Evolutionary conservation across 2,113 vertebrate genomes (phyloP).

Genomic region (Neodon shergylaensis): DNA sequence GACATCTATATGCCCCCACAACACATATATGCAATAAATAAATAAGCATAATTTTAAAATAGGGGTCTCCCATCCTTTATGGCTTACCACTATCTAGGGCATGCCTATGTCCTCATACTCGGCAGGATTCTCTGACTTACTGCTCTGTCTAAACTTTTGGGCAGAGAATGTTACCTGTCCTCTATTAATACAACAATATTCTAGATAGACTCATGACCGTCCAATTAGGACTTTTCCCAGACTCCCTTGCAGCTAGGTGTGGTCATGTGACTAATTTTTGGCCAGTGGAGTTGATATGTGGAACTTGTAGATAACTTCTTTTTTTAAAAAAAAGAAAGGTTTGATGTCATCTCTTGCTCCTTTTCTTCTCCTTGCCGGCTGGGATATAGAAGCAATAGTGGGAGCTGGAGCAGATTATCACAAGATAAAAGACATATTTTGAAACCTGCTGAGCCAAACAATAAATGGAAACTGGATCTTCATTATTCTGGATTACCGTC

Average conservation of each 20-base stretch:
- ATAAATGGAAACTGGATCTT: background rate
- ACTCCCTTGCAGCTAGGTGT: background rate
- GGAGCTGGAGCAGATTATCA: background rate
- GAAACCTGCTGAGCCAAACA: background rate
- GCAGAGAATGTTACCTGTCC: background rate
- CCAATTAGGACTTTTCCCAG: background rate
- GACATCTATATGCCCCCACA: background rate
- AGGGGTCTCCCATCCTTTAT: background rate
- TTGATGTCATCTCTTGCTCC: background rate
- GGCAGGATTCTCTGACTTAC: background rate
- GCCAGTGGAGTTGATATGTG: background rate
- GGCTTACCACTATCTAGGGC: background rate
- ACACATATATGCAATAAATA: background rate
- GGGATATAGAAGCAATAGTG: background rate
- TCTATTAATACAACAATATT: background rate
- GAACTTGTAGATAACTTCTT: background rate
- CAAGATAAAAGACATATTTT: background rate
- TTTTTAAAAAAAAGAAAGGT: too few relatives aligned
- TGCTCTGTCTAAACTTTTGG: background rate
- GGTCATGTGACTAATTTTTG: slow-evolving; percentile 16
- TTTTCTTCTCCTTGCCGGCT: background rate
- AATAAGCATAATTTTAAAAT: background rate
- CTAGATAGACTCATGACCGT: background rate
- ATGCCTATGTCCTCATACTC: background rate
- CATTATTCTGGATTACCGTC: background rate